phyloP scores from a whole-genome alignment of 2,113 vertebrate genomes.

The Lasiurus borealis region DNA sequence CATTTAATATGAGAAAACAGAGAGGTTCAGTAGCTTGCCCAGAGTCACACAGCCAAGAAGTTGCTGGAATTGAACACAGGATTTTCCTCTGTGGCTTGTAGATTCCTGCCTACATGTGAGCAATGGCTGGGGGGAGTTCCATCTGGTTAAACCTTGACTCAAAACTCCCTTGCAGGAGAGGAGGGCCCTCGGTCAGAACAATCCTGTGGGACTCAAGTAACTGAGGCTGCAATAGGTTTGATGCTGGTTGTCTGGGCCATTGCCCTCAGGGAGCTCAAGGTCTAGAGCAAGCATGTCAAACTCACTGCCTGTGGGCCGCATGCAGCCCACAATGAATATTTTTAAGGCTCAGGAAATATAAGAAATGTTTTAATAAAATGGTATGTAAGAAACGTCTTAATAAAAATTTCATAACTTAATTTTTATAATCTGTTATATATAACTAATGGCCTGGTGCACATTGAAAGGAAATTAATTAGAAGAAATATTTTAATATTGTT shows the following conservation, averaged over 20 bases:
- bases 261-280: not conserved
- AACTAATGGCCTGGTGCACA: too few species aligned
- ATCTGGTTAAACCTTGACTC: not conserved
- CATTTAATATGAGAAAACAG: not conserved
- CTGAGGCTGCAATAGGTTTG: not conserved
- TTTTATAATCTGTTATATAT: too few species aligned
- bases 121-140: not conserved
- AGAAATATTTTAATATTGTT: too few species aligned
- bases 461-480: too few species aligned
- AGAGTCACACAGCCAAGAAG: conserved; percentile 23
- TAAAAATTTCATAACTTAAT: too few species aligned
- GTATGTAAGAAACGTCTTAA: too few species aligned
- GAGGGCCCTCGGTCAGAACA: not conserved
- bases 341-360: too few species aligned
- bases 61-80: not conserved
- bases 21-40: not conserved
- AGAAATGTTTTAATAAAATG: too few species aligned
- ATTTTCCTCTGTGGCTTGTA: not conserved
- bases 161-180: not conserved
- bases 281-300: not conserved
- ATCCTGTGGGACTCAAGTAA: not conserved
- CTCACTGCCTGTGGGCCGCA: too few species aligned
- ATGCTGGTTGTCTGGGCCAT: not conserved
- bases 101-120: not conserved
- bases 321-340: too few species aligned